These are phyloP conservation scores for Protomyctophum bolini DNA, from an alignment of 2,113 vertebrate genomes.

Conservation along the genomic window DNA sequence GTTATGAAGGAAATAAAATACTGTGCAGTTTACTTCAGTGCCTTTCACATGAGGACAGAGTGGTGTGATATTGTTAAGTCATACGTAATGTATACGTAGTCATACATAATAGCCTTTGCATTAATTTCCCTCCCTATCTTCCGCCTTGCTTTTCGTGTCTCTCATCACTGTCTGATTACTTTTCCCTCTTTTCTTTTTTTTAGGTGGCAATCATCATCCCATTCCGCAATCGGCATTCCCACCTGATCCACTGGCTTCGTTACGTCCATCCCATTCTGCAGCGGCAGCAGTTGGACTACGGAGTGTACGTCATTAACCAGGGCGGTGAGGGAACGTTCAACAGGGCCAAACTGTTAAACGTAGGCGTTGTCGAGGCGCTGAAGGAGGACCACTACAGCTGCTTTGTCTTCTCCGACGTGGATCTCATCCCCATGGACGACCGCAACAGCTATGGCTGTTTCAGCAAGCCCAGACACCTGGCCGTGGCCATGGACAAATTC, in stretches of 20 bases:
- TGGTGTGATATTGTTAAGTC: neutral
- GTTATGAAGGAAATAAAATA: too few relatives aligned
- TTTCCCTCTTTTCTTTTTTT: neutral
- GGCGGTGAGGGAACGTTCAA: conserved; percentile 89
- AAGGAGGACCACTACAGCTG: conserved; percentile 93
- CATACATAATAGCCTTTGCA: too few relatives aligned
- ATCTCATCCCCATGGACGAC: conserved; percentile 92
- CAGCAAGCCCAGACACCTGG: conserved; percentile 88
- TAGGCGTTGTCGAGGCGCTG: conserved; percentile 86
- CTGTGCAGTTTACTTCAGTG: too few relatives aligned
- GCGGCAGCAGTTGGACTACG: conserved; percentile 91
- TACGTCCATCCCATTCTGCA: conserved; percentile 91
- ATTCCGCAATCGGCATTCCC: conserved; percentile 90
- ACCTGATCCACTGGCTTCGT: conserved; percentile 91
- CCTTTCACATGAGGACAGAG: neutral
- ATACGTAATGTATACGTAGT: neutral
- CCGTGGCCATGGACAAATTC: conserved; percentile 96
- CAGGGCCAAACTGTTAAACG: conserved; percentile 91
- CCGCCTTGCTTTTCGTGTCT: too few relatives aligned
- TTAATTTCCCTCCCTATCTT: too few relatives aligned
- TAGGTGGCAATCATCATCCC: conserved; percentile 92
- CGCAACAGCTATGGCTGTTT: conserved; percentile 90
- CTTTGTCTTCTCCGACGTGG: conserved; percentile 94
- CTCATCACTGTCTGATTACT: neutral
- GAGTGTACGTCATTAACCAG: conserved; percentile 92